A percentile compares a stretch with the other conserved stretches of the same genome.
Evolutionary conservation across 2,888 invertebrate genomes (phyloP).

Genomic region (Hirtodrosophila alboralis): DNA sequence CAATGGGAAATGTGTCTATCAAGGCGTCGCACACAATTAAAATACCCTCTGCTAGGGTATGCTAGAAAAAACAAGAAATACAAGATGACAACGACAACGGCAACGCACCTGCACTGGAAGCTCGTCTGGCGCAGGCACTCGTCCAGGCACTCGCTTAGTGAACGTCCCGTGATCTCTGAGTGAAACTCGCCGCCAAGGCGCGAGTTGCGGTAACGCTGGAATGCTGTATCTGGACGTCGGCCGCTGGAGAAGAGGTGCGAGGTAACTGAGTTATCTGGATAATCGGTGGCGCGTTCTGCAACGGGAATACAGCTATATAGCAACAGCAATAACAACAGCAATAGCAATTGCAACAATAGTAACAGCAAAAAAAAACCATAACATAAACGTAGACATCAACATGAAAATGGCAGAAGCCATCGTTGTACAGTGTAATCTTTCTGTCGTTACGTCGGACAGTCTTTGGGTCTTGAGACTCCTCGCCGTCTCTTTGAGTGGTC

Average conservation of each 20-base stretch:
- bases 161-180: conserved; percentile 94
- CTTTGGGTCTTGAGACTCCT: conserved; percentile 14
- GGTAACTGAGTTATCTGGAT: conserved; percentile 93
- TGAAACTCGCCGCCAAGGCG: conserved; percentile 94
- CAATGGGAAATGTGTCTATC: too few relatives aligned
- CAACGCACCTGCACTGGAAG: conserved; percentile 89
- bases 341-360: conserved; percentile 1
- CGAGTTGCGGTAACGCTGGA: conserved; percentile 92
- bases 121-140: conserved; percentile 95
- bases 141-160: conserved; percentile 94
- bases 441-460: conserved; percentile 57
- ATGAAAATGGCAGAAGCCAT: conserved; percentile 46
- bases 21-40: too few relatives aligned
- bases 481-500: conserved; percentile 30
- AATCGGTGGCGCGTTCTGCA: conserved; percentile 94
- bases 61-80: conserved; percentile 29
- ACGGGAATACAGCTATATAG: conserved; percentile 75
- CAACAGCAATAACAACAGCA: conserved; percentile 7
- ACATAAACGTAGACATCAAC: conserved; percentile 38
- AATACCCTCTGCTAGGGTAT: conserved; percentile 13
- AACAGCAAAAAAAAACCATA: conserved; percentile 31
- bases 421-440: conserved; percentile 60
- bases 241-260: conserved; percentile 93
- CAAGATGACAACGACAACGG: conserved; percentile 19
- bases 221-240: conserved; percentile 93